Evolutionary conservation across 2,113 vertebrate species (phyloP).

Genomic region (Erpornis zantholeuca): DNA sequence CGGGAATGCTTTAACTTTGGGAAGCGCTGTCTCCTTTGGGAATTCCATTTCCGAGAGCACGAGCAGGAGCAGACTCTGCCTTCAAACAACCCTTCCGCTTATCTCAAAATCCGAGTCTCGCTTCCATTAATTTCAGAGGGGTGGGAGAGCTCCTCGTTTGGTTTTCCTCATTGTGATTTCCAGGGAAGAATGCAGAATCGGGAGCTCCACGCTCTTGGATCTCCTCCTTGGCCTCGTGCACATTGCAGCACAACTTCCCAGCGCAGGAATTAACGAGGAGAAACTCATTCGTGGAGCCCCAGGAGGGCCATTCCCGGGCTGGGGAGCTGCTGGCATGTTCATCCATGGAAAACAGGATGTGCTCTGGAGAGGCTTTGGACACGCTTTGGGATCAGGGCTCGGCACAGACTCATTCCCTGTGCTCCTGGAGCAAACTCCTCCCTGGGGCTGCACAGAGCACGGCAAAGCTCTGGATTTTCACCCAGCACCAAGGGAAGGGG

Average conservation of each 20-base stretch:
- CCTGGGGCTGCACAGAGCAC: neutral
- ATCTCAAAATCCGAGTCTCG: neutral
- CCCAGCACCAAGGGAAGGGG: neutral
- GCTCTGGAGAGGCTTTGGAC: neutral
- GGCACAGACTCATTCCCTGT: neutral
- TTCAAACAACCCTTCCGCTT: neutral
- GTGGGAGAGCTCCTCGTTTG: accelerated
- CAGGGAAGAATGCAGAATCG: neutral
- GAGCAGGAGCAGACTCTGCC: neutral
- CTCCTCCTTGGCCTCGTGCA: neutral
- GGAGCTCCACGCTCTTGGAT: neutral
- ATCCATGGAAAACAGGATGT: neutral
- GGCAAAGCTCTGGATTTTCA: neutral
- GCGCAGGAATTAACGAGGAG: neutral
- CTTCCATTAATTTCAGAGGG: accelerated
- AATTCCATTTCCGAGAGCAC: neutral
- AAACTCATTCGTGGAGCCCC: neutral
- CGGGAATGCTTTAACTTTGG: neutral
- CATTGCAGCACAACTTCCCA: neutral
- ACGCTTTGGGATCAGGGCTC: neutral
- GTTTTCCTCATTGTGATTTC: neutral
- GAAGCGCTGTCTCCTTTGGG: neutral
- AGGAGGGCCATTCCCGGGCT: neutral
- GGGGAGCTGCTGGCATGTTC: neutral
- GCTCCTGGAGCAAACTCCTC: neutral